Base-by-base conservation (phyloP, 2,797 vertebrate genomes). In the Parambassis ranga region DNA sequence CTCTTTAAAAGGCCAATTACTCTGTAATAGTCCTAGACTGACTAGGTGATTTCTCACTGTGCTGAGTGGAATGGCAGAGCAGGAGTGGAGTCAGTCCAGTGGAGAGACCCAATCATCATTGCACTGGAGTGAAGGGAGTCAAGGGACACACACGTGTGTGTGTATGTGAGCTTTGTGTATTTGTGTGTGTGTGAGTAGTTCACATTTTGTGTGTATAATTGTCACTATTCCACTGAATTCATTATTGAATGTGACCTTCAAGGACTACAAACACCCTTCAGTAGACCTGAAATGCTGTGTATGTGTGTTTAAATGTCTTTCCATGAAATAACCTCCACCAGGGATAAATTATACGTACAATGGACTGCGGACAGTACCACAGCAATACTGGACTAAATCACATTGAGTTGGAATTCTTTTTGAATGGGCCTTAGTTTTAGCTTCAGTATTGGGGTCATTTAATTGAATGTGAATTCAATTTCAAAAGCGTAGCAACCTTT, bases 1-100 rank as follows among this genome's bases (percentile, higher is more conserved):
- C 87, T 86, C 89, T 93, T 90, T 86, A 87, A 90, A 87, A 88
- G 86, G 83, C 83, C 88, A 92, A 91, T 92, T 90, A 92, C 81
- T 79, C 83, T 87, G 88, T 91, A 90, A 89, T 90, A 87, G 89
- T 88, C 70, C 82, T 72, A 63, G 81, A 61, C 81, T 77, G 86
- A 89, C 83, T 85, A 79, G 87, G 87, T 87, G 84, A 91, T 91
- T 90, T 91, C 83, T 88, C 84, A 81, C 82, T 83, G 75, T 71
- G 74, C 80, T 79, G 81, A 87, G 75, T 81, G 77, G 80, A 87
- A 85, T 82, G 83, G 85, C 77, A 76, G 80, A 74, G 78, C 79
- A 70, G 75, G 73, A 87, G 80, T 84, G 73, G 81, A 87, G 72
- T 83, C 80, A 81, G 88, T 85, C 83, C 79, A 81, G 83, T 83